Percentiles rank a stretch among this genome's conserved stretches.
These are phyloP conservation scores for Callimorpha dominula DNA, from an alignment of 2,888 invertebrate genomes.

Conservation along the genomic window DNA sequence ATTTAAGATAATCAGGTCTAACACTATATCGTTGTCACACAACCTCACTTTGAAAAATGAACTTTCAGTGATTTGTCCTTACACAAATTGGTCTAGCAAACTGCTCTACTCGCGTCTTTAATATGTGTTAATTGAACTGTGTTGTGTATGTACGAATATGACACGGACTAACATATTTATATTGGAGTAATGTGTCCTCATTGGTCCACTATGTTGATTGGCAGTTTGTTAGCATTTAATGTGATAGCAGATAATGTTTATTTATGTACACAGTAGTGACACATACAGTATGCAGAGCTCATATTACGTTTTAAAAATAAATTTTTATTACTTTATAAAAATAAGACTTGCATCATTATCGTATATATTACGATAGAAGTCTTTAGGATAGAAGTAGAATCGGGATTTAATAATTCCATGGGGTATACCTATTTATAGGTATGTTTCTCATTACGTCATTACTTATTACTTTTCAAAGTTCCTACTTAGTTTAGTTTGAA, in stretches of 20 bases:
- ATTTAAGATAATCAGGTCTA: conserved; percentile 45
- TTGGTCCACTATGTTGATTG: conserved; percentile 57
- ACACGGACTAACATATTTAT: conserved; percentile 23
- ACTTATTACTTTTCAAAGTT: neutral
- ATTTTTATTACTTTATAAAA: conserved; percentile 7
- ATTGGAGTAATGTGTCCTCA: conserved; percentile 35
- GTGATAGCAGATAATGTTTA: conserved; percentile 43
- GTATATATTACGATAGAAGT: neutral
- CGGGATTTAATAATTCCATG: too few species aligned
- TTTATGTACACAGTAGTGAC: conserved; percentile 45
- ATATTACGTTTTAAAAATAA: neutral
- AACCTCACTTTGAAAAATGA: conserved; percentile 29
- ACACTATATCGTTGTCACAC: conserved; percentile 36
- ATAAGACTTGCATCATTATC: conserved; percentile 5
- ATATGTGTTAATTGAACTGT: conserved; percentile 62
- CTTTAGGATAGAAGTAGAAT: neutral
- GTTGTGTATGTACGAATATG: conserved; percentile 34
- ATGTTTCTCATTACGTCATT: neutral
- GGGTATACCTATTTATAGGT: too few species aligned
- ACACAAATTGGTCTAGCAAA: conserved; percentile 29
- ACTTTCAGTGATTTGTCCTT: conserved; percentile 44
- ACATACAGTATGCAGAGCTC: conserved; percentile 12
- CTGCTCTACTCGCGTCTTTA: conserved; percentile 45
- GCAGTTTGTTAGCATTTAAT: conserved; percentile 42
- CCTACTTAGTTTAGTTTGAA: too few species aligned